Base-by-base conservation (phyloP, 92 coral and sea anemone genomes). In the Heteractis magnifica region DNA sequence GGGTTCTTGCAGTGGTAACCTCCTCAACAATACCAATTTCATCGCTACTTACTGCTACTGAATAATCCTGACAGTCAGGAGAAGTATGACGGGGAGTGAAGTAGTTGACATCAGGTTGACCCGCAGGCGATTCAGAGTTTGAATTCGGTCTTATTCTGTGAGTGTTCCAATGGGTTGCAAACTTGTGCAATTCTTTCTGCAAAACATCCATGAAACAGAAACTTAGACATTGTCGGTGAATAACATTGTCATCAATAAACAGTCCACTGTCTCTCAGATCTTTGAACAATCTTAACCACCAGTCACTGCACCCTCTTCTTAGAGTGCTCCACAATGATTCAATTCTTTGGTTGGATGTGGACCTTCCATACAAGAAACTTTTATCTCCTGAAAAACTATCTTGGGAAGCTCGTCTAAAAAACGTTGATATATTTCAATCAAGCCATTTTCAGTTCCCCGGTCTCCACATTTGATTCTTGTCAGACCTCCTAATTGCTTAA, bases 11-110 rank as follows among this genome's bases (percentile, higher is more conserved):
- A 75, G 90, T 76, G 52, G 90, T 86, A 86, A 78, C 74, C 70
- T 86, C 90, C 58, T 79, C 87, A 68, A 92, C 90, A 49, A 88
- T 65, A 85, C 88, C 87, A 81, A 88, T 78, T 79, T 90, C 89
- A 58, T 90, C 94, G 68, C 88, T 76, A 79, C 75, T 77, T 78
- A 90, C 89, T 80, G 77, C 53, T 51, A 88, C 84, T 79, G 88
- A 51, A 76, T 81, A 90, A 88, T 88, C 85, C 71, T 58, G 90
- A 19, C 71, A 65, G 16, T 65, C 71, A 4, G 71, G 71, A 65
- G 7, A 65, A 65, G 89, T 87, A 75, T 88, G 78, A 59, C 79
- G 87, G 44, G 91, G 89, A 62, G 82, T 77, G 75, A 87, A 87
- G 71, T 90, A 87, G 81, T 87, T 80, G 83, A 80, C 72, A 85